Base-by-base conservation (phyloP, 2,113 vertebrate species). In the Corythornis vintsioides region DNA sequence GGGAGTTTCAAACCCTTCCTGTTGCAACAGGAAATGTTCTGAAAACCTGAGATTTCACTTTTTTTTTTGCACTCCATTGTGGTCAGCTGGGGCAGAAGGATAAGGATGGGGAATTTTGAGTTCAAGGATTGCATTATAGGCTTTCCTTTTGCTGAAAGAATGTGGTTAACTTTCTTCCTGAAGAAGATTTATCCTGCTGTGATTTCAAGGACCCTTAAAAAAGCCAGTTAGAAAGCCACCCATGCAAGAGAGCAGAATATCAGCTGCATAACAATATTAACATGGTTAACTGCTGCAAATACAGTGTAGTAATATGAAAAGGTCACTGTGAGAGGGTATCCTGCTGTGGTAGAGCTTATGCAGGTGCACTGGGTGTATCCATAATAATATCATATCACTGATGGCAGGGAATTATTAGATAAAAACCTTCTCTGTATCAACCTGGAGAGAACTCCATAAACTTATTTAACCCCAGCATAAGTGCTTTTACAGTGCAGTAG, bases 101-200 rank as follows among this genome's bases (percentile, higher is more conserved):
- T 57, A 94, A 84, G 91, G 89, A 86, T 81, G 71, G 86, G 81
- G 91, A 90, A 82, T 53, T 87, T 67, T 56, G 92, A 86, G 90
- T 96, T 96, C 92, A 98, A 96, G 97, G 95, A 94, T 88, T 89
- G 64, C 35, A 18, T 20, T 43, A 86, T 75, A 83, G 74, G 89
- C 65, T 94, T 95, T 63, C 86, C 90, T 97, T 94, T 50, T 72
- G 40, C 78, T 59, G 86, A 94, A 96, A 93, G 88, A 97, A 95
- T 93, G 95, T 92, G 94, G 94, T 63, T 97, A 92, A 92, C 92
- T 90, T 95, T 93, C 93, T 91, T 93, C 92, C 93, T 64, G 73
- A 94, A 92, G 87, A 92, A 95, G 94, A 93, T 89, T 97, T 96
- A 91, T 96, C 92, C 89, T 95, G 95, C 96, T 98, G 93, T 97